Conservation (phyloP, 2,113 vertebrate species). For the Maccullochella peelii region DNA sequence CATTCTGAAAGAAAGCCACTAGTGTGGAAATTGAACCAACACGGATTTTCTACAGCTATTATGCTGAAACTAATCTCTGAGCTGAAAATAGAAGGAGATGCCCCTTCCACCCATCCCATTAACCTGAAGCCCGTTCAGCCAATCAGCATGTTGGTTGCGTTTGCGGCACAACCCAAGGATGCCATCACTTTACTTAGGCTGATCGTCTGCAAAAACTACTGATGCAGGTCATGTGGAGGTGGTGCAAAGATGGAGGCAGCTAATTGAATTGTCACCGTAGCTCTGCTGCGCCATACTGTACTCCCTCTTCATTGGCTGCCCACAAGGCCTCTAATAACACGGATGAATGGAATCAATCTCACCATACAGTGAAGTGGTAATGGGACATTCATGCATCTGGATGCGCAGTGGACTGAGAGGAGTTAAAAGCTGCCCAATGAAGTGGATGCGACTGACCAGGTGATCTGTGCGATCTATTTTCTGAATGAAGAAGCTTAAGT, state of each 20-base stretch:
- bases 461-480: slow-evolving; percentile 16
- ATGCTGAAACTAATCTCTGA: slow-evolving; percentile 39
- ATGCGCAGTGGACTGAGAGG: slow-evolving; percentile 27
- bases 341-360: slow-evolving; percentile 74
- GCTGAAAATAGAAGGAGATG: slow-evolving; percentile 32
- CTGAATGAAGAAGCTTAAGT: neutral
- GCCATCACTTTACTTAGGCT: slow-evolving; percentile 68
- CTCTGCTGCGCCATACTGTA: slow-evolving; percentile 52
- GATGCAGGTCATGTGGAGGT: slow-evolving; percentile 74
- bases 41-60: slow-evolving; percentile 34
- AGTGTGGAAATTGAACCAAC: slow-evolving; percentile 52
- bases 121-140: slow-evolving; percentile 54
- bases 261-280: slow-evolving; percentile 82
- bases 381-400: slow-evolving; percentile 51
- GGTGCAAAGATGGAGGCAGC: slow-evolving; percentile 63
- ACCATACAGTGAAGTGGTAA: slow-evolving; percentile 54
- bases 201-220: slow-evolving; percentile 64
- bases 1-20: slow-evolving; percentile 42
- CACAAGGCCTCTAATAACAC: slow-evolving; percentile 76
- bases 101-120: slow-evolving; percentile 36
- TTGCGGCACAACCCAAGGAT: slow-evolving; percentile 58
- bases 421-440: slow-evolving; percentile 23
- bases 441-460: slow-evolving; percentile 14
- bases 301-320: slow-evolving; percentile 66
- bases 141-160: slow-evolving; percentile 49